Evolutionary conservation across 2,797 vertebrate genomes (phyloP).

Genomic region (Neopelma chrysocephalum): DNA sequence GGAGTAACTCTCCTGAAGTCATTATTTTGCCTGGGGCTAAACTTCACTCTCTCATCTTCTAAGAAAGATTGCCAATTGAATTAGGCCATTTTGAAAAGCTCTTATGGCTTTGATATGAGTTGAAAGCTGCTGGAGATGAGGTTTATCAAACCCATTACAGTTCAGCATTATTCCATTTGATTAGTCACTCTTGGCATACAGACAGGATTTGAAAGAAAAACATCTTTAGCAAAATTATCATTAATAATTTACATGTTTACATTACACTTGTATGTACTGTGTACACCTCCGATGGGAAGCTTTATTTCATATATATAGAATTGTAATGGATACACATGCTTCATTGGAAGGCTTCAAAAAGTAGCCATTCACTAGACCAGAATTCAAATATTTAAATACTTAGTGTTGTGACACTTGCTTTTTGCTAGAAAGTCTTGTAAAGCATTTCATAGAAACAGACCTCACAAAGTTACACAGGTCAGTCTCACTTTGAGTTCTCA

Average conservation of each 20-base stretch:
- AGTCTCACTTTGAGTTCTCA: neutral
- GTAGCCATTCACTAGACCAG: neutral
- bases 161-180: conserved; percentile 56
- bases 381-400: neutral
- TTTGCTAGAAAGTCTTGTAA: neutral
- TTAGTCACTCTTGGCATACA: conserved; percentile 33
- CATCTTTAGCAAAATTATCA: neutral
- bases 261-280: neutral
- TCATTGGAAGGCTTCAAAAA: neutral
- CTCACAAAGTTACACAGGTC: neutral
- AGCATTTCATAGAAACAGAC: neutral
- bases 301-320: neutral
- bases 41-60: neutral
- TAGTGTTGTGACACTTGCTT: neutral
- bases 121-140: conserved; percentile 62
- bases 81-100: conserved; percentile 73
- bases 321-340: neutral
- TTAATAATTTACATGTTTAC: neutral
- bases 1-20: conserved; percentile 9
- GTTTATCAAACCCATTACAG: conserved; percentile 56
- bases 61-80: conserved; percentile 49
- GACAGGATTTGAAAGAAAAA: conserved; percentile 33
- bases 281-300: neutral
- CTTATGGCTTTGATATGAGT: conserved; percentile 68
- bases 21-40: neutral